phyloP scores from a whole-genome alignment of 2,113 vertebrate species.

The chimpanzee (Pan troglodytes) region NHGRI_mPanTro3-v2.1_pri NC_072398.2:157569001-157569500 shows the following conservation, averaged over 20 bases:
- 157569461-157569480: neutral
- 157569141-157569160: neutral
- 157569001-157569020: neutral
- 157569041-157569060: neutral
- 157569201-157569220: neutral
- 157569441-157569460: neutral
- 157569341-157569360: neutral
- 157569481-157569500: neutral
- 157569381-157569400: neutral
- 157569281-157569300: neutral
- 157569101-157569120: neutral
- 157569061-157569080: neutral
- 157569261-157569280: neutral
- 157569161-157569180: neutral
- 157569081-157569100: neutral
- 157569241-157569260: neutral
- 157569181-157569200: neutral
- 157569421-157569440: neutral
- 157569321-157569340: neutral
- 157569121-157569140: neutral
- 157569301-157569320: neutral
- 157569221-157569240: neutral
- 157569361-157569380: neutral
- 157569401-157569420: neutral
- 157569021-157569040: neutral